Conservation (phyloP, 64 coral and sea anemone genomes). For the Exaiptasia diaphana region DNA sequence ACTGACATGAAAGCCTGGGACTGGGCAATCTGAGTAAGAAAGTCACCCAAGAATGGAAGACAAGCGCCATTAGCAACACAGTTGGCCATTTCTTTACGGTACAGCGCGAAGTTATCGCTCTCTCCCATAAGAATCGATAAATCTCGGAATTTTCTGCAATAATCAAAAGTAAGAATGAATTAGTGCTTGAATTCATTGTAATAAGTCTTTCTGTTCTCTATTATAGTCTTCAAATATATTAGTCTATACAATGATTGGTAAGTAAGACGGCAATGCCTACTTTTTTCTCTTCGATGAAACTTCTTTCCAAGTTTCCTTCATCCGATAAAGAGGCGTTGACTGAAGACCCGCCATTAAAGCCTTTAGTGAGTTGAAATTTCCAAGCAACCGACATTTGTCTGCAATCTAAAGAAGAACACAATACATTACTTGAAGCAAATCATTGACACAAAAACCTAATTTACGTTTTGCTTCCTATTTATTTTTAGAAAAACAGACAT, state of each 20-base stretch:
- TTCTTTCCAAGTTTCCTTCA: slow-evolving; percentile 97
- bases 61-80: slow-evolving; percentile 50
- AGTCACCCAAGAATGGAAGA: slow-evolving; percentile 90
- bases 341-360: slow-evolving; percentile 84
- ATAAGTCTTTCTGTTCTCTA: too few species aligned
- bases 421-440: too few species aligned
- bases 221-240: not conserved
- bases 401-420: slow-evolving; percentile 51
- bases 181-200: not conserved
- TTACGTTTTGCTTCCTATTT: too few species aligned
- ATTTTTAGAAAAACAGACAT: too few species aligned
- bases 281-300: slow-evolving; percentile 85
- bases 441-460: too few species aligned
- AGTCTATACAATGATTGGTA: not conserved
- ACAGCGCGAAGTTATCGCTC: slow-evolving; percentile 73
- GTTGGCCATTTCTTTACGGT: slow-evolving; percentile 63
- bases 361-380: slow-evolving; percentile 96
- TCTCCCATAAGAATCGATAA: slow-evolving; percentile 89
- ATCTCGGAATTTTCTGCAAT: slow-evolving; percentile 76
- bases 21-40: slow-evolving; percentile 93
- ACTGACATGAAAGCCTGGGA: slow-evolving; percentile 79
- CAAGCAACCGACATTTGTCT: slow-evolving; percentile 81
- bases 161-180: not conserved
- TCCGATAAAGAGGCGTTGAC: slow-evolving; percentile 80
- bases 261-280: too few species aligned